Percentiles rank a stretch among this genome's conserved stretches.
phyloP scores from a whole-genome alignment of 30 jellyfish, hydroid and myxozoan species.

The Catostylus mosaicus region DNA sequence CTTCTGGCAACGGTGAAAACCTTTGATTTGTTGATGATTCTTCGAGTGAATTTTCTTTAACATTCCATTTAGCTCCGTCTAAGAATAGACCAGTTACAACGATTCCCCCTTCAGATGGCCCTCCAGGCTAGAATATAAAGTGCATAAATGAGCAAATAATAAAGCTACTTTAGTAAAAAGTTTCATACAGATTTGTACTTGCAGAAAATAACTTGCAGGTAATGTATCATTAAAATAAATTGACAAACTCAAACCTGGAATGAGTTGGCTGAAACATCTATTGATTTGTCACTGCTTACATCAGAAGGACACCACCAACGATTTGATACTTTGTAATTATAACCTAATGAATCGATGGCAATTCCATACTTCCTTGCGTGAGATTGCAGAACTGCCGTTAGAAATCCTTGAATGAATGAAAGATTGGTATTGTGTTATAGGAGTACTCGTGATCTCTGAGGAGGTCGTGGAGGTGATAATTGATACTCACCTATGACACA shows the following conservation, averaged over 20 bases:
- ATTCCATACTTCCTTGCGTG: conserved; percentile 64
- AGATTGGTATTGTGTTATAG: too few relatives aligned
- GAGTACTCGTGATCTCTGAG: too few relatives aligned
- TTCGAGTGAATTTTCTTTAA: conserved; percentile 15
- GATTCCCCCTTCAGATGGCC: conserved; percentile 45
- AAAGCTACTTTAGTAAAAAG: not conserved
- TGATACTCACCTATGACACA: too few relatives aligned
- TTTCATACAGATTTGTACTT: not conserved
- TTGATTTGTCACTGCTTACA: conserved; percentile 35
- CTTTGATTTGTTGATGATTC: conserved; percentile 45
- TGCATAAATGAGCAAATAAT: too few relatives aligned
- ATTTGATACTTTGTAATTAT: conserved; percentile 35
- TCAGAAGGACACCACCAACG: conserved; percentile 53
- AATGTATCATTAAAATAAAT: not conserved
- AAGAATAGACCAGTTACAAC: conserved; percentile 64
- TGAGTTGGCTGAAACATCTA: conserved; percentile 23
- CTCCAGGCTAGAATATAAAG: conserved; percentile 30
- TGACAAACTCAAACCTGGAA: conserved; percentile 19
- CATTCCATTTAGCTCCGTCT: conserved; percentile 81
- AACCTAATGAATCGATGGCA: conserved; percentile 62
- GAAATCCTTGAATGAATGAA: conserved; percentile 59
- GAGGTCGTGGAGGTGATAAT: too few relatives aligned
- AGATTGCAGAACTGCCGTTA: conserved; percentile 76
- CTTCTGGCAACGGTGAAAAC: conserved; percentile 67
- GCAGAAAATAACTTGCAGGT: not conserved